Evolutionary conservation across 2,797 vertebrate species (phyloP), one percentile per base, ranked within the genome.

Genomic region (Typhlichthys eigenmanni): DNA sequence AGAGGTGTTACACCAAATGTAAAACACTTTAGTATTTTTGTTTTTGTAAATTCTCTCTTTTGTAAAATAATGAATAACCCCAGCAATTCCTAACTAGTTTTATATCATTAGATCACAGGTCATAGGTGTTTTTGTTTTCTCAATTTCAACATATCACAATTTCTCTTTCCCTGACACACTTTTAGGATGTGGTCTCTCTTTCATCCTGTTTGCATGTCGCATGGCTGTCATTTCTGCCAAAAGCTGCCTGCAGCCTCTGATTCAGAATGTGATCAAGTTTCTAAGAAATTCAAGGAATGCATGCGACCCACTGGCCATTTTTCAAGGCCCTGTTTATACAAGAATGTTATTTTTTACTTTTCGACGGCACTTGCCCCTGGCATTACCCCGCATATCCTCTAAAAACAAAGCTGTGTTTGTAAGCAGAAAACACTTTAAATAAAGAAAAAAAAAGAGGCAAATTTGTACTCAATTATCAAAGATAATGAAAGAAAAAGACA

Each of bases 331-430:
- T 87, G 76, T 91, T 92, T 89, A 88, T 90, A 83, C 85, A 87
- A 86, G 87, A 90, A 88, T 86, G 88, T 87, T 89, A 85, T 91
- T 91, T 89, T 89, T 90, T 79, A 80, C 68, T 75, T 58, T 69
- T 69, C 56, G 58, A 53, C 66, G 12, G 4, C 34, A 56, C 66
- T 52, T 63, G 62, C 69, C 69, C 56, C 62, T 60, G 58, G 54
- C 69, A 74, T 76, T 58, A 74, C 57, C 58, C 29, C 6, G 49
- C 65, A 75, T 60, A 70, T 72, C 64, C 78, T 60, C 68, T 66
- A 66, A 51, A 79, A 75, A 61, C 55, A 71, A 24, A 49, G 53
- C 63, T 7, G 5, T 19, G 2, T 19, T 19, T 19, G 19, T 19
- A 19, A 2, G 19, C 19, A 19, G 19, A 19, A 19, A 19, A 19